Base-by-base conservation (phyloP, 2,797 vertebrate genomes). In the Rachycentron canadum region DNA sequence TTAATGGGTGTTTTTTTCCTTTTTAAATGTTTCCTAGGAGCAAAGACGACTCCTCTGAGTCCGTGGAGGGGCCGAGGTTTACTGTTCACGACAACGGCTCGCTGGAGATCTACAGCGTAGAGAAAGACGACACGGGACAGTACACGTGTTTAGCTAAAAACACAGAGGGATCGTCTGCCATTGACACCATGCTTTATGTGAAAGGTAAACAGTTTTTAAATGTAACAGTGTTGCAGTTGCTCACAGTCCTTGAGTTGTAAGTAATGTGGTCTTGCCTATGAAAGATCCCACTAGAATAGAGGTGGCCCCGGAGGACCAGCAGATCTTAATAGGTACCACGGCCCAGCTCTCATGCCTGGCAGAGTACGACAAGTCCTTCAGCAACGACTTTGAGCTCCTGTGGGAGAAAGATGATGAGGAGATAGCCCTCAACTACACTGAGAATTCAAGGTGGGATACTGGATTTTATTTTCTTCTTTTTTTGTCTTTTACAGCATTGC, bases 111-210 rank as follows among this genome's bases (percentile, higher is more conserved):
- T 81, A 81, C 61, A 76, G 64, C 1, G 86, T 93, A 0, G 93
- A 83, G 6, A 95, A 95, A 67, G 93, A 95, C 0, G 97, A 99
- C 71, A 86, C 92, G 0, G 98, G 97, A 0, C 95, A 96, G 0
- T 99, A 98, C 17, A 96, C 93, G 0, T 99, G 98, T 82, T 95
- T 95, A 85, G 95, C 96, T 60, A 93, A 95, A 81, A 99, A 99
- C 78, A 92, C 91, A 0, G 94, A 96, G 69, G 98, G 97, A 7
- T 94, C 94, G 32, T 92, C 95, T 0, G 96, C 96, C 19, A 89
- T 98, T 30, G 94, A 94, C 7, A 95, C 97, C 28, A 90, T 85
- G 45, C 94, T 99, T 65, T 93, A 95, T 69, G 95, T 99, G 72
- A 97, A 97, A 96, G 97, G 98, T 99, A 90, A 79, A 76, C 25